Base-by-base conservation (phyloP, 2,888 invertebrate genomes). In the Lysandra bellargus region DNA sequence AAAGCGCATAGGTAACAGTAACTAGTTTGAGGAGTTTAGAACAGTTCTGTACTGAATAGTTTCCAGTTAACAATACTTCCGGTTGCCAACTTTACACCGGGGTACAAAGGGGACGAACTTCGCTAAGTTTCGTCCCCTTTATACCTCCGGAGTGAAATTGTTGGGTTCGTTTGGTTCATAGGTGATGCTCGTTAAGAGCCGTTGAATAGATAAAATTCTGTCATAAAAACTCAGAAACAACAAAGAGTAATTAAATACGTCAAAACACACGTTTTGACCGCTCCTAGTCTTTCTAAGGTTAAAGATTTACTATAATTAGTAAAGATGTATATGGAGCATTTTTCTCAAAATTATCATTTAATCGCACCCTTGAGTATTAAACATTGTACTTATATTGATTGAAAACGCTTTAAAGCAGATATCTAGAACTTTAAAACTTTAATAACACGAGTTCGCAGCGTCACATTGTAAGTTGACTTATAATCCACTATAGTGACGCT, bases 391-490 rank as follows among this genome's bases (percentile, higher is more conserved):
- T 12, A 64, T 7, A 33, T 33, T 69, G 33, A 33, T 33, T 69
- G 33, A 69, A 33, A 14, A 37, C 33, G 33, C 69, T 69, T 33
- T 14, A 40, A 14, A 69, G 33, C 69, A 33, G 69, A 69, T 69
- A 69, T 4, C 69, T 12, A 14, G 17, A 14, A 33, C 33, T 37
- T 69, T 37, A 17, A 69, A 74, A 74, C 74, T 74, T 74, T 44
- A 23, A 44, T 44, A 23, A 17, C 33, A 33, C 14, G 23, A 69
- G 40, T 49, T 75, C 30, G 69, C 73, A n/a, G 73, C 74, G 74
- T 44, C 74, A 74, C 40, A 40, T 74, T 44, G 44, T 74, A 74
- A 74, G 74, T 69, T 14, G 33, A 9, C 44, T 44, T 17, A 44
- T 40, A 40, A 40, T 40, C 40, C 40, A 40, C 40, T 40, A 40